Conservation (phyloP, 2,113 vertebrate species). For the Lonchura striata region DNA sequence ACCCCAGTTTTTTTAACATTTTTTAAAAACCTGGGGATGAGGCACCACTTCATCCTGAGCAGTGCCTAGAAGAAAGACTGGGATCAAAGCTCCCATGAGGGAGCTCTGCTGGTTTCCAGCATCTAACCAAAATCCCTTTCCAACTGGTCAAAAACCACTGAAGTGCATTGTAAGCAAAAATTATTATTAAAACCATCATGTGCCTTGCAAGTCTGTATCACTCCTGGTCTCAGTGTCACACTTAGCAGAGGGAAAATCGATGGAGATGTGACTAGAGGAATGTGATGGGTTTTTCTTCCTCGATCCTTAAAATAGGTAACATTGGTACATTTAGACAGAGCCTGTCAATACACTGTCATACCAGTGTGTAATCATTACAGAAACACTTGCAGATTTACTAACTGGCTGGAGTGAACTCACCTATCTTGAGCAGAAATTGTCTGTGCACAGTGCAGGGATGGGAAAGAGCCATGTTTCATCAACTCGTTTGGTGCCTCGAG, state of each 20-base stretch:
- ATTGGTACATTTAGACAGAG: not conserved
- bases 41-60: not conserved
- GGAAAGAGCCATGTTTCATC: not conserved
- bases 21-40: not conserved
- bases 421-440: not conserved
- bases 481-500: not conserved
- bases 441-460: not conserved
- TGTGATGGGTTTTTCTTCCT: not conserved
- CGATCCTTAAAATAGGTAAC: accelerated
- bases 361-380: not conserved
- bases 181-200: not conserved
- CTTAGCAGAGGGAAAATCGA: not conserved
- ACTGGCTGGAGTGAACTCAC: not conserved
- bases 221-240: not conserved
- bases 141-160: not conserved
- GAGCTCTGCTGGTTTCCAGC: not conserved
- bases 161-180: not conserved
- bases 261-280: not conserved
- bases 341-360: not conserved
- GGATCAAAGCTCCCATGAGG: not conserved
- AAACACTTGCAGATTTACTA: not conserved
- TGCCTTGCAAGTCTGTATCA: not conserved
- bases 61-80: not conserved
- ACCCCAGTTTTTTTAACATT: not conserved
- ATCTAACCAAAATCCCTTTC: not conserved